phyloP scores from a whole-genome alignment of 2,113 vertebrate genomes.

The Rhinoderma darwinii region DNA sequence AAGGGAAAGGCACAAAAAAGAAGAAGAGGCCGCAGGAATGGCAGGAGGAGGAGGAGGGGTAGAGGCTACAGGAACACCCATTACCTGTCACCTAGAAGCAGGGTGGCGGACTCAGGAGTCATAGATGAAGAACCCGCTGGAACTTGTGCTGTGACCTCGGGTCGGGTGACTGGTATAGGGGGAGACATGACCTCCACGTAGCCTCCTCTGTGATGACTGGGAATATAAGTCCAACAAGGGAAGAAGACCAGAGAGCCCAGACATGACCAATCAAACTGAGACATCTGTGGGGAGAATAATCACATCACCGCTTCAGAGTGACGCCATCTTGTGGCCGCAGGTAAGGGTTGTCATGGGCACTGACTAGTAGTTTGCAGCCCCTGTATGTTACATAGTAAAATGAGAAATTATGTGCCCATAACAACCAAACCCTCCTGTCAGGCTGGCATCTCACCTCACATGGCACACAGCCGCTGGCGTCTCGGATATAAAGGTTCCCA shows the following conservation, averaged over 20 bases:
- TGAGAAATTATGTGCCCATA: not conserved
- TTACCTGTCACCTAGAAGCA: slow-evolving; percentile 67
- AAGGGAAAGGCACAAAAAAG: not conserved
- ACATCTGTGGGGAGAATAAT: slow-evolving; percentile 64
- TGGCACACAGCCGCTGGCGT: slow-evolving; percentile 72
- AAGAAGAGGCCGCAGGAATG: not conserved
- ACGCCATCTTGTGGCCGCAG: not conserved
- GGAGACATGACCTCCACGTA: slow-evolving; percentile 76
- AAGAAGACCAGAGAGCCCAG: slow-evolving; percentile 74
- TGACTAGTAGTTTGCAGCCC: not conserved
- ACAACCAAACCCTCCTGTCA: not conserved
- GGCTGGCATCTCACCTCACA: slow-evolving; percentile 74
- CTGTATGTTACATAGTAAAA: not conserved
- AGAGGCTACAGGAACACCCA: not conserved
- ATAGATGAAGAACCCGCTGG: slow-evolving; percentile 41
- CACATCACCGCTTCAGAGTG: not conserved
- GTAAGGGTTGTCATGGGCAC: not conserved
- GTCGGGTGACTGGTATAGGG: slow-evolving; percentile 69
- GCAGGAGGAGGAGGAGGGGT: not conserved
- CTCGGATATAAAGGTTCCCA: slow-evolving; percentile 73
- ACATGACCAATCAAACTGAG: slow-evolving; percentile 75
- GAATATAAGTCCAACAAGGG: slow-evolving; percentile 84
- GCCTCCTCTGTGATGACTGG: slow-evolving; percentile 62
- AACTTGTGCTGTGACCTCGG: slow-evolving; percentile 21
- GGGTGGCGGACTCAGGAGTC: not conserved